Evolutionary conservation across 2,113 vertebrate species (phyloP).

Genomic region (Grammomys dolichurus): DNA sequence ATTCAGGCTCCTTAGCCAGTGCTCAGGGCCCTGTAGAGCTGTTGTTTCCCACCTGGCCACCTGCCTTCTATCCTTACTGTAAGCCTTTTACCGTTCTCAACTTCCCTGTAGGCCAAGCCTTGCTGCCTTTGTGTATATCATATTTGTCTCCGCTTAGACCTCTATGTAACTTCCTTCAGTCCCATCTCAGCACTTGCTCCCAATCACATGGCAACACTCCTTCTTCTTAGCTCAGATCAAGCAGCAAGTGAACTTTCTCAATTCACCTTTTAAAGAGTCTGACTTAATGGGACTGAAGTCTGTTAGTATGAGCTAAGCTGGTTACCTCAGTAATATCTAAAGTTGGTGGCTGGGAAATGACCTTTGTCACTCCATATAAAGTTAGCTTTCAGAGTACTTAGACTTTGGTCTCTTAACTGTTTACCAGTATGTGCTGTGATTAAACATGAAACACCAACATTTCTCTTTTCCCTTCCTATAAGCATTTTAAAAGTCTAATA

Average conservation of each 20-base stretch:
- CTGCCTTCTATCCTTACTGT: not conserved
- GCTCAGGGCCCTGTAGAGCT: not conserved
- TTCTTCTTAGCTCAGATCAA: not conserved
- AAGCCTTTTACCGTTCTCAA: not conserved
- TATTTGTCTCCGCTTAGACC: accelerated
- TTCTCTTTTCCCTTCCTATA: slow-evolving; percentile 7
- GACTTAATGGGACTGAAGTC: not conserved
- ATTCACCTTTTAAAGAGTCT: not conserved
- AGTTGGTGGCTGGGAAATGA: not conserved
- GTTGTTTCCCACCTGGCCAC: not conserved
- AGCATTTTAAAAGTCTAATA: not conserved
- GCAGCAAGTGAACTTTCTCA: not conserved
- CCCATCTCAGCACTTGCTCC: not conserved
- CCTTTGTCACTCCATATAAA: not conserved
- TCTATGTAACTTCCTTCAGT: not conserved
- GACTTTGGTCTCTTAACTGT: not conserved
- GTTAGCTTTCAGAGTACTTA: not conserved
- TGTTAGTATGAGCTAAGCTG: not conserved
- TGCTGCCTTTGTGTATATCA: not conserved
- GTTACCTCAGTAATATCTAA: not conserved
- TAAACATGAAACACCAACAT: not conserved
- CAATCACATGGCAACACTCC: not conserved
- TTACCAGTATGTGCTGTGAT: not conserved
- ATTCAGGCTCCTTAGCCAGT: not conserved
- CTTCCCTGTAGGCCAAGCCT: not conserved